Percentiles rank a stretch among this genome's conserved stretches.
Conservation (phyloP, 2,888 invertebrate species). For the Oxycera nigricornis region DNA sequence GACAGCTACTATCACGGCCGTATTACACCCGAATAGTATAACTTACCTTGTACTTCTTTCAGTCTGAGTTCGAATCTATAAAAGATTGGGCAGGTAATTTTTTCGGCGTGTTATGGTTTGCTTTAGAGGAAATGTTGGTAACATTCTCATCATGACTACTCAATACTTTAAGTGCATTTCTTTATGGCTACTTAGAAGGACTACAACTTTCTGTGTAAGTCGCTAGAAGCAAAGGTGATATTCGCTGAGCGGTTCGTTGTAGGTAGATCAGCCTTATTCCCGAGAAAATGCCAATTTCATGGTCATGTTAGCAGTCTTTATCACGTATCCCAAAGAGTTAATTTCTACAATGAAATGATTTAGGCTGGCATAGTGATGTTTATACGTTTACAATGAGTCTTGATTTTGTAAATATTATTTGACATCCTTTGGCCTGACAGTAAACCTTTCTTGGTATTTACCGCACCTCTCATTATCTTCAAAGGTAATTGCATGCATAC, state of each 20-base stretch:
- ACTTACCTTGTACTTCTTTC: too few species aligned
- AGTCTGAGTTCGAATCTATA: too few species aligned
- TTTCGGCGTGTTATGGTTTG: too few species aligned
- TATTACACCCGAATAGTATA: too few species aligned
- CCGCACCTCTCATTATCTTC: not conserved
- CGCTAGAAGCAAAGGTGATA: too few species aligned
- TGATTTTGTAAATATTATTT: not conserved
- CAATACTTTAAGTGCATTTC: not conserved
- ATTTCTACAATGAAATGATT: slow-evolving; percentile 22
- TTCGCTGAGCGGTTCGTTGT: too few species aligned
- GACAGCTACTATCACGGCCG: too few species aligned
- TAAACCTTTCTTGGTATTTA: slow-evolving; percentile 14
- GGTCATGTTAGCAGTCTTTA: not conserved
- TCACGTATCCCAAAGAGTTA: slow-evolving; percentile 27
- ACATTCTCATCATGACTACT: not conserved
- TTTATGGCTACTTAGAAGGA: too few species aligned
- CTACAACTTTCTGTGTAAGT: too few species aligned
- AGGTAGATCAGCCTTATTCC: not conserved
- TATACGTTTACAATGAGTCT: slow-evolving; percentile 4
- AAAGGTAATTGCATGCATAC: not conserved
- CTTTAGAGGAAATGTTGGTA: too few species aligned
- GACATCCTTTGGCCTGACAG: slow-evolving; percentile 1
- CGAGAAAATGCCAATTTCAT: not conserved
- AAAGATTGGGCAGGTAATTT: too few species aligned
- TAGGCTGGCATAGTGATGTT: not conserved